Evolutionary conservation across 2,888 invertebrate genomes (phyloP).

Genomic region (Cheilosia pagana): DNA sequence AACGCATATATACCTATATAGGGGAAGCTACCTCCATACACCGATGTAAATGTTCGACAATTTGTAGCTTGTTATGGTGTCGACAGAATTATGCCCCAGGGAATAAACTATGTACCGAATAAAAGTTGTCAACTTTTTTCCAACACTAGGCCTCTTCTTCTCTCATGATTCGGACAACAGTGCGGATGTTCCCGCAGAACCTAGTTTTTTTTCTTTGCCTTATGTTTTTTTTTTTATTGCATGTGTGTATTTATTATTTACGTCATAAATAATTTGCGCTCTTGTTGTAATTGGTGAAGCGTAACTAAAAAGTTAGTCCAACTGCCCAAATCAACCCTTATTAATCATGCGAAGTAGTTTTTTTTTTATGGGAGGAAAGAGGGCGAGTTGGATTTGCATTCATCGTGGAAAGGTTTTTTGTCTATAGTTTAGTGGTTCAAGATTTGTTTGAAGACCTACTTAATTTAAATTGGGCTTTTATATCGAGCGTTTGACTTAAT

Average conservation of each 20-base stretch:
- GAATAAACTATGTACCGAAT: slow-evolving; percentile 57
- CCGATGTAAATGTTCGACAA: slow-evolving; percentile 70
- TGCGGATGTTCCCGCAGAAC: neutral
- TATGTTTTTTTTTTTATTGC: slow-evolving; percentile 18
- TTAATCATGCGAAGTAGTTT: slow-evolving; percentile 50
- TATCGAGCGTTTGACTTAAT: too few relatives aligned
- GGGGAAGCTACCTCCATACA: neutral
- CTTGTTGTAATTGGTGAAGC: slow-evolving; percentile 49
- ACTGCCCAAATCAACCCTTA: slow-evolving; percentile 52
- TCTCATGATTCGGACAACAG: slow-evolving; percentile 8
- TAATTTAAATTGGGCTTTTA: too few relatives aligned
- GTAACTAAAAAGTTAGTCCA: slow-evolving; percentile 34
- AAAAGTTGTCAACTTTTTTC: slow-evolving; percentile 67
- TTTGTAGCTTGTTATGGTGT: slow-evolving; percentile 65
- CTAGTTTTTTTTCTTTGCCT: slow-evolving; percentile 6
- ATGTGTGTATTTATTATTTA: slow-evolving; percentile 36
- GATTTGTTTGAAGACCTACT: too few relatives aligned
- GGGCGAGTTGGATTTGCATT: slow-evolving; percentile 44
- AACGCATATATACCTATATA: too few relatives aligned
- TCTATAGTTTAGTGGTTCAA: too few relatives aligned
- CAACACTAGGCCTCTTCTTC: slow-evolving; percentile 5
- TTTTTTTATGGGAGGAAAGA: slow-evolving; percentile 7
- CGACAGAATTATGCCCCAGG: slow-evolving; percentile 61
- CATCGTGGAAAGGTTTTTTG: neutral
- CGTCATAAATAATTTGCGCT: slow-evolving; percentile 55